phyloP scores from a whole-genome alignment of 2,888 invertebrate species.

The Thymelicus lineola region DNA sequence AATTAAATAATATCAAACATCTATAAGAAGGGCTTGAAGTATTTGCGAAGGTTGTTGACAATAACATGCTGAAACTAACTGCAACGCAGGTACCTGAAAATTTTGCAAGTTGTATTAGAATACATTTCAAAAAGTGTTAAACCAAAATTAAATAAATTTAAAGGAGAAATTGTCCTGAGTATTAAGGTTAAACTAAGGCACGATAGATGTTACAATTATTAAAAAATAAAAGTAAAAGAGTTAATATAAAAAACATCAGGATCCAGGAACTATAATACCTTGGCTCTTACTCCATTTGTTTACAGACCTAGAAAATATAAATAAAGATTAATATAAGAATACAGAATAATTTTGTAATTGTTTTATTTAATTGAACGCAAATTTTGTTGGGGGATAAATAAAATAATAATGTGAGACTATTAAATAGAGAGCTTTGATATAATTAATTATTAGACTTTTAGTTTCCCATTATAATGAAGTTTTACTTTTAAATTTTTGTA shows the following conservation, averaged over 20 bases:
- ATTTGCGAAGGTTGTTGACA: slow-evolving; percentile 21
- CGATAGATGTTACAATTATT: too few species aligned
- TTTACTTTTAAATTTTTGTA: too few species aligned
- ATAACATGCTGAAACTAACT: slow-evolving; percentile 30
- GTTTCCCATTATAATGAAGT: too few species aligned
- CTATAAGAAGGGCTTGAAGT: slow-evolving; percentile 29
- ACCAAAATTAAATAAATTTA: background rate
- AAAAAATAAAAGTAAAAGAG: background rate
- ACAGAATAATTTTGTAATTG: background rate
- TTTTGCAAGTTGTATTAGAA: slow-evolving; percentile 5
- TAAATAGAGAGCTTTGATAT: too few species aligned
- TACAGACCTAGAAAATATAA: slow-evolving; percentile 78
- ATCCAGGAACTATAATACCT: slow-evolving; percentile 51
- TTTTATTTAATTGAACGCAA: background rate
- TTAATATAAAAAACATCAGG: background rate
- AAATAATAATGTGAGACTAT: too few species aligned
- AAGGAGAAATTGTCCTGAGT: too few species aligned
- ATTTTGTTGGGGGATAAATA: too few species aligned
- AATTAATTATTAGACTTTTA: too few species aligned
- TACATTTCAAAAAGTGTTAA: background rate
- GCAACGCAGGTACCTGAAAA: slow-evolving; percentile 47
- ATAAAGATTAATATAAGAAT: slow-evolving; percentile 38
- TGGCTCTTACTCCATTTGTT: slow-evolving; percentile 62
- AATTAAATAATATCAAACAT: slow-evolving; percentile 33
- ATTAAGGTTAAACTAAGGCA: too few species aligned